Base-by-base conservation (phyloP, 2,113 vertebrate species). In the Callipepla squamata region DNA sequence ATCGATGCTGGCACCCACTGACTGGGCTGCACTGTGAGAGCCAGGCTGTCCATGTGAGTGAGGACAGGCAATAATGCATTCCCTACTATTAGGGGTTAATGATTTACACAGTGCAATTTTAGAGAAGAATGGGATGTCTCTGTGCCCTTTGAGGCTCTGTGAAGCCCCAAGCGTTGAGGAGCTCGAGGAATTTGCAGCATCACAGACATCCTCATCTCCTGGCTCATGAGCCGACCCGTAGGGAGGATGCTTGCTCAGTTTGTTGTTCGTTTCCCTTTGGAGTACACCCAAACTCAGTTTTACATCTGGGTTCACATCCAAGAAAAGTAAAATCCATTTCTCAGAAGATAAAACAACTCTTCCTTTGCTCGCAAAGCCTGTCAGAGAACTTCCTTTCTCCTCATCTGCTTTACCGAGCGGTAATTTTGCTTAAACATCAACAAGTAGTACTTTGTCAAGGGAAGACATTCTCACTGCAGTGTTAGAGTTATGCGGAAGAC, bases 401-500 rank as follows among this genome's bases (percentile, higher is more conserved):
- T 50, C 17, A 3, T 40, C 85, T 76, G 30, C 65, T 85, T 93
- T 58, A 69, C 50, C 82, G 85, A 83, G 73, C 28, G 42, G 30
- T 69, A 40, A 58, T 51, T 87, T 81, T 87, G 32, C 63, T 85
- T 76, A 80, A 90, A 14, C 40, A 53, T 76, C 79, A 62, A 44
- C 36, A 69, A 16, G 26, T 3, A 47, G 53, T 26, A 40, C 58
- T 92, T 92, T 69, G 28, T 85, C 44, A 76, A 51, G 85, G 82
- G 65, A 74, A 92, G 36, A 7, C 30, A 8, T 65, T 90, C 68
- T 68, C 40, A 12, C 74, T 68, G 47, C 0, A 0, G 9, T 82
- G 62, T 75, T 89, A 83, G 77, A 9, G 55, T 58, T 72, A 62
- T 42, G 51, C 45, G 76, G 94, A 75, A 66, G 78, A 87, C 89